Evolutionary conservation across 2,113 vertebrate genomes (phyloP).

Genomic region (Phylloscopus whistleri): DNA sequence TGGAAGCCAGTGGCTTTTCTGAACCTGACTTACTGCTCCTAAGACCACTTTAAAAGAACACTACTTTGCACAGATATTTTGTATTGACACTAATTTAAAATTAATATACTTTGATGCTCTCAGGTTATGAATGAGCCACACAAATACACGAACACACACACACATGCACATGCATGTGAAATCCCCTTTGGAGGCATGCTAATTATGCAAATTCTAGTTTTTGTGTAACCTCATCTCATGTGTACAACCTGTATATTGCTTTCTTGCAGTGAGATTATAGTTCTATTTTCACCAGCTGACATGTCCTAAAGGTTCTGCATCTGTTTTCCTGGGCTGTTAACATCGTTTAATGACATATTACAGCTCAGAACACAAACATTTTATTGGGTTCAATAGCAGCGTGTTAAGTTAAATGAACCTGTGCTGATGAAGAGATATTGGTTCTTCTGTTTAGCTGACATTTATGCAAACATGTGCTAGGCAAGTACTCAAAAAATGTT

Average conservation of each 20-base stretch:
- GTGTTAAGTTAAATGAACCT: neutral
- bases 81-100: neutral
- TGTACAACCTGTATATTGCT: neutral
- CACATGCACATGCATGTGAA: neutral
- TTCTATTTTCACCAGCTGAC: slow-evolving; percentile 3
- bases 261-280: neutral
- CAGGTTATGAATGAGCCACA: neutral
- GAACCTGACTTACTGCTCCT: neutral
- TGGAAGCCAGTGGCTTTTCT: neutral
- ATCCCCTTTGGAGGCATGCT: neutral
- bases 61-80: neutral
- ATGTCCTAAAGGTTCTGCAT: slow-evolving; percentile 12
- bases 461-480: neutral
- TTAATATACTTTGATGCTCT: neutral
- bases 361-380: neutral
- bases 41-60: neutral
- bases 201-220: neutral
- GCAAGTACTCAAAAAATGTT: neutral
- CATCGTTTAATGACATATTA: slow-evolving; percentile 25
- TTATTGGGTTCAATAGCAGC: neutral
- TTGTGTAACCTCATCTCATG: neutral
- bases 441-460: neutral
- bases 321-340: slow-evolving; percentile 47
- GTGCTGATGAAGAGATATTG: neutral
- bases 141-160: neutral